Evolutionary conservation across 64 coral and sea anemone species (phyloP).

Genomic region (Pachyseris speciosa): DNA sequence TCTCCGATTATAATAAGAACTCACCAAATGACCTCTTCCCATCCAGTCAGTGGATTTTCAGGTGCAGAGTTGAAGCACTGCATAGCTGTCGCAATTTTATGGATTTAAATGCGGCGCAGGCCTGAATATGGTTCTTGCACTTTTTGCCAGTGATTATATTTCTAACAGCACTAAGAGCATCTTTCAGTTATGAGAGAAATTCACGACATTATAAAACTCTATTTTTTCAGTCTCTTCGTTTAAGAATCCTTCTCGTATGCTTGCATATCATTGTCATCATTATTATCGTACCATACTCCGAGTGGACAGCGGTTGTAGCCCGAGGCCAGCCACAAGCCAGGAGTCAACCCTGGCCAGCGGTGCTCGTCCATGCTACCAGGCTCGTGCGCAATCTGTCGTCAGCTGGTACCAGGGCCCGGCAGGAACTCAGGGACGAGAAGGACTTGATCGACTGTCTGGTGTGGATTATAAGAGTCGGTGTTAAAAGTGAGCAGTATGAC

Average conservation of each 20-base stretch:
- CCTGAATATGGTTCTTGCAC: no score
- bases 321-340: conserved; percentile 60
- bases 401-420: conserved; percentile 75
- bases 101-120: no score
- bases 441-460: conserved; percentile 86
- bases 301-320: conserved; percentile 80
- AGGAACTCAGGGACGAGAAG: conserved; percentile 80
- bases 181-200: no score
- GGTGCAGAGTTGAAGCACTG: no score
- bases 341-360: conserved; percentile 72
- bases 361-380: conserved; percentile 84
- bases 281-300: conserved; percentile 82
- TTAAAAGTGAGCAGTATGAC: conserved; percentile 76
- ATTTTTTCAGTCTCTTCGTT: conserved; percentile 69
- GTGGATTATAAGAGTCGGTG: conserved; percentile 83
- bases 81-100: no score
- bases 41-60: no score
- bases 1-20: not conserved
- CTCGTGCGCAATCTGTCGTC: conserved; percentile 92
- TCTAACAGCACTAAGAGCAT: no score
- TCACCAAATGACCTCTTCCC: no score
- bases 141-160: no score
- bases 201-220: no score
- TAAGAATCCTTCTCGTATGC: conserved; percentile 79
- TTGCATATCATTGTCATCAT: conserved; percentile 86